A percentile compares a stretch with the other conserved stretches of the same genome.
phyloP scores from a whole-genome alignment of 1,140 invertebrate genomes.

The Brachionus plicatilis region DNA sequence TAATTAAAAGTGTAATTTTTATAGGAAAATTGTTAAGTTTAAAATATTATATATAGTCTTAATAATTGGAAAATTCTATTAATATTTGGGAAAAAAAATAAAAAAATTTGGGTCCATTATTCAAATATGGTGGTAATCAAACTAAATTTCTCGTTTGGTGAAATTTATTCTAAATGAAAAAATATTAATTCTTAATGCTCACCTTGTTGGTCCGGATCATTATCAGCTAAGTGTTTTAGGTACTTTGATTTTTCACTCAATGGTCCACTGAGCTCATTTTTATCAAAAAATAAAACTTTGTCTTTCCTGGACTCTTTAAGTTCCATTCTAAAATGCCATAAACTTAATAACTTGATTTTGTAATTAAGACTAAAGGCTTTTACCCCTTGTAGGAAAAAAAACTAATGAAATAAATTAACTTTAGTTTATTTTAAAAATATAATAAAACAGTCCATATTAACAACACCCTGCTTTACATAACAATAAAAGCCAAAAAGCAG shows the following conservation, averaged over 20 bases:
- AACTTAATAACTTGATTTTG: neutral
- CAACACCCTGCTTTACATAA: neutral
- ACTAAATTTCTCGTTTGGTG: too few relatives aligned
- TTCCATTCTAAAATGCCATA: neutral
- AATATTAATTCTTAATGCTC: neutral
- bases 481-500: neutral
- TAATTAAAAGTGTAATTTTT: too few relatives aligned
- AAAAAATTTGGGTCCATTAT: too few relatives aligned
- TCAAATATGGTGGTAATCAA: too few relatives aligned
- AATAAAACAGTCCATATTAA: neutral
- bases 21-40: too few relatives aligned
- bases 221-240: conserved; percentile 24
- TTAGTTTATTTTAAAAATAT: neutral
- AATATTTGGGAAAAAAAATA: too few relatives aligned
- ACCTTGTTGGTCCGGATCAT: conserved; percentile 32
- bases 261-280: neutral
- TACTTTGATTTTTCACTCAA: neutral
- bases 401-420: neutral
- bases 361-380: neutral
- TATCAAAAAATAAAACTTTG: conserved; percentile 25
- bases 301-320: neutral
- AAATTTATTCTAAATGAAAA: too few relatives aligned
- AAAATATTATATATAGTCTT: too few relatives aligned
- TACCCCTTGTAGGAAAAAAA: neutral
- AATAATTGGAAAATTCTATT: too few relatives aligned